These are phyloP conservation scores for Drosophila fungiperda DNA, from an alignment of 2,888 invertebrate genomes.

Conservation along the genomic window DNA sequence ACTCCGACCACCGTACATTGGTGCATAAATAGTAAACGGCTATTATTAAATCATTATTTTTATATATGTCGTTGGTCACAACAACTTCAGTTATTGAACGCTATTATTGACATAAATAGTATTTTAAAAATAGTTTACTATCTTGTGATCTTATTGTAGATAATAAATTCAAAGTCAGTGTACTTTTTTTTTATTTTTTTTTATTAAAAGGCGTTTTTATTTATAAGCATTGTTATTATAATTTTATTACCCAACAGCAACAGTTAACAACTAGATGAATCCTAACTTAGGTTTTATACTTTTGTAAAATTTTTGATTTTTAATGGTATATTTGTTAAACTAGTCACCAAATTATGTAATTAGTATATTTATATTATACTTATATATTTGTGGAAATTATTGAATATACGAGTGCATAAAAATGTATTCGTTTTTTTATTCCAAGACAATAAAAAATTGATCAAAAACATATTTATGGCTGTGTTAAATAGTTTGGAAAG, in stretches of 20 bases:
- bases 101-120: slow-evolving; percentile 11
- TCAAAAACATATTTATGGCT: background rate
- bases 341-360: slow-evolving; percentile 4
- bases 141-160: slow-evolving; percentile 46
- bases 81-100: slow-evolving; percentile 2
- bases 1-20: slow-evolving; percentile 21
- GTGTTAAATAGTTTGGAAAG: background rate
- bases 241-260: slow-evolving; percentile 11
- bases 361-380: slow-evolving; percentile 1
- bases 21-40: slow-evolving; percentile 7
- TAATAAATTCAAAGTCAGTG: slow-evolving; percentile 17
- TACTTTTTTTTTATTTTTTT: background rate
- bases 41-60: slow-evolving; percentile 4
- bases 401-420: background rate
- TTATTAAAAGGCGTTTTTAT: background rate
- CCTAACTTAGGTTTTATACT: background rate
- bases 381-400: background rate
- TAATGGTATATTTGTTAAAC: background rate
- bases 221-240: background rate
- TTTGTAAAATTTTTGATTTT: background rate
- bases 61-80: slow-evolving; percentile 4
- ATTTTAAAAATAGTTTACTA: slow-evolving; percentile 29
- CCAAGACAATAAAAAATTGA: background rate
- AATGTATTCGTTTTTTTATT: background rate
- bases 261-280: background rate